Percentiles rank a stretch among this genome's conserved stretches.
Conservation (phyloP, 2,797 vertebrate species). For the Enteromius viviparus region DNA sequence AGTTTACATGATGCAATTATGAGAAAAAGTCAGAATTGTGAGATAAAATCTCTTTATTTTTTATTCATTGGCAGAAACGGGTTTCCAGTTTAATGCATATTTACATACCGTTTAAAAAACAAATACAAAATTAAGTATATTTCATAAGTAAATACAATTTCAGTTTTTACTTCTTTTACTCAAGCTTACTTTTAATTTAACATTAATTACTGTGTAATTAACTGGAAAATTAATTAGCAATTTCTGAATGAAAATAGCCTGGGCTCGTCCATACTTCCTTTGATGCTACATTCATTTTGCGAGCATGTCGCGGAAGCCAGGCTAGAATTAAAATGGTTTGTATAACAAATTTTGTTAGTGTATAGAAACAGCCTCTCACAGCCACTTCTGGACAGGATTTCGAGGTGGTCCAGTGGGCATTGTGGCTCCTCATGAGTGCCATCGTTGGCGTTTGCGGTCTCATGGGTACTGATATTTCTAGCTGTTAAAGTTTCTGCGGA, state of each 20-base stretch:
- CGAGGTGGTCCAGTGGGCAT: background rate
- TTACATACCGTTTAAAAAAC: background rate
- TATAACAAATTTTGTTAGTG: background rate
- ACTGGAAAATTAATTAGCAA: background rate
- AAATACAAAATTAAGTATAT: background rate
- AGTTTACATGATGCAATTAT: no score
- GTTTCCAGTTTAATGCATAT: background rate
- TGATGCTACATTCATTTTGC: no score
- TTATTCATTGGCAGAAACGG: no score
- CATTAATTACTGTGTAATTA: background rate
- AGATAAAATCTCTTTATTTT: no score
- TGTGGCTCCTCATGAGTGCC: constrained; percentile 6
- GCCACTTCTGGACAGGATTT: background rate
- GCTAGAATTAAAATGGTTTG: background rate
- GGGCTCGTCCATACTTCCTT: no score
- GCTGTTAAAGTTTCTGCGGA: constrained; percentile 24
- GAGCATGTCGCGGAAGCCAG: no score
- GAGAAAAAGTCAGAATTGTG: no score
- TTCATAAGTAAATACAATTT: background rate
- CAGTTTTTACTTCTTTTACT: background rate
- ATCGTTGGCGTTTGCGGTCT: background rate
- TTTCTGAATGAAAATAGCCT: background rate
- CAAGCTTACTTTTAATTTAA: background rate
- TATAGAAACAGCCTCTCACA: background rate
- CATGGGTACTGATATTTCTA: constrained; percentile 22